Conservation (phyloP, 2,113 vertebrate species). For the Chloroceryle aenea region DNA sequence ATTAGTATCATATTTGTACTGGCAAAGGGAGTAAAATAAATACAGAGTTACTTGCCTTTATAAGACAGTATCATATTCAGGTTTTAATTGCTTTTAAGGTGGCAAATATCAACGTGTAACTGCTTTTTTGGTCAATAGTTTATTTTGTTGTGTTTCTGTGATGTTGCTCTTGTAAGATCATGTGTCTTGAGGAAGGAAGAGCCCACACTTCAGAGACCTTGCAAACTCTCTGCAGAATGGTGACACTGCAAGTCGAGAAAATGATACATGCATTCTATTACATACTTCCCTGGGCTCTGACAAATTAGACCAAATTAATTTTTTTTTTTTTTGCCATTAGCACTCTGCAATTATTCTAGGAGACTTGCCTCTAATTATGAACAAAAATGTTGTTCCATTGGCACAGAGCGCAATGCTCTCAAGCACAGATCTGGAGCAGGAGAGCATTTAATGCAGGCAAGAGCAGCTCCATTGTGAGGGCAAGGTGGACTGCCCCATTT, state of each 20-base stretch:
- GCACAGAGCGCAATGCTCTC: accelerated
- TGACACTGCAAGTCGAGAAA: accelerated
- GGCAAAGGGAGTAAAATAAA: neutral
- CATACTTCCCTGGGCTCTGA: neutral
- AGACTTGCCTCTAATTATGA: neutral
- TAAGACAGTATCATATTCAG: neutral
- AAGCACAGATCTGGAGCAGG: neutral
- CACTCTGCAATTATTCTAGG: neutral
- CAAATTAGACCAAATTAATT: constrained; percentile 3
- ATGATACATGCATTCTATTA: accelerated
- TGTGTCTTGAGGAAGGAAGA: neutral
- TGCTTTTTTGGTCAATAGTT: neutral
- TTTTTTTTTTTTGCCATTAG: neutral
- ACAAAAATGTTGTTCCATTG: accelerated
- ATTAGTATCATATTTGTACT: constrained; percentile 11
- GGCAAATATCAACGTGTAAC: neutral
- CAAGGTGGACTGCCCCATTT: neutral
- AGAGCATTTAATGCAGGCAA: neutral
- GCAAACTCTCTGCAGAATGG: neutral
- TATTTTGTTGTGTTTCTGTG: neutral
- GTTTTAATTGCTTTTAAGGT: neutral
- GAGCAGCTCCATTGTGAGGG: accelerated
- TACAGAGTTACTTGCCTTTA: neutral
- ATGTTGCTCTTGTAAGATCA: neutral
- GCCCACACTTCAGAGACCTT: neutral